Percentiles rank a stretch among this genome's conserved stretches.
Evolutionary conservation across 2,888 invertebrate species (phyloP).

Genomic region (Pristionchus fissidentatus): DNA sequence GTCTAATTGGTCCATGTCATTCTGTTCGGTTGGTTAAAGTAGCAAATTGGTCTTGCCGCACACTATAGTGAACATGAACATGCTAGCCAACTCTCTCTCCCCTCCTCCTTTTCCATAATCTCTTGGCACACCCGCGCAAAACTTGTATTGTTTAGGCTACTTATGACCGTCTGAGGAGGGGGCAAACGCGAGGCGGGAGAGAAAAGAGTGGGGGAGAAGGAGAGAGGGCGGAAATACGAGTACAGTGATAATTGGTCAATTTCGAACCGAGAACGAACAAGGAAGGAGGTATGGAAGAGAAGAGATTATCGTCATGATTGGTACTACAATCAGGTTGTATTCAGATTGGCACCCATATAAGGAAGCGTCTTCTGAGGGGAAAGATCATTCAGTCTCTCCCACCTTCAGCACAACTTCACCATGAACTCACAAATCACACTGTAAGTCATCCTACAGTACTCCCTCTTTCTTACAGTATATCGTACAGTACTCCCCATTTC

Average conservation of each 20-base stretch:
- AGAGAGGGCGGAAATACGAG: too few species aligned
- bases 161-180: constrained; percentile 38
- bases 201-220: not conserved
- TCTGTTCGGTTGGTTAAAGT: not conserved
- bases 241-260: constrained; percentile 39
- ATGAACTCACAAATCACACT: constrained; percentile 24
- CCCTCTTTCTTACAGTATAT: not conserved
- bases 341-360: constrained; percentile 26
- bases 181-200: not conserved
- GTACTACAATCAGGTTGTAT: constrained; percentile 40
- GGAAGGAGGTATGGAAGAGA: not conserved
- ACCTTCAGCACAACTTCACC: not conserved
- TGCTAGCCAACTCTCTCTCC: not conserved
- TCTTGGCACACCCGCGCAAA: not conserved
- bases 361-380: not conserved
- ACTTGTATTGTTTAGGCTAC: constrained; percentile 42
- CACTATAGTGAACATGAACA: constrained; percentile 33
- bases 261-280: constrained; percentile 1
- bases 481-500: not conserved
- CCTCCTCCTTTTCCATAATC: constrained; percentile 25
- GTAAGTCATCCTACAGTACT: constrained; percentile 9
- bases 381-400: not conserved
- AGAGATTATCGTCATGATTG: constrained; percentile 28
- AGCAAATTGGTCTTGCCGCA: not conserved
- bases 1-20: too few species aligned